These are phyloP conservation scores for Silurus lanzhouensis DNA, from an alignment of 2,797 vertebrate genomes.

Conservation along the genomic window DNA sequence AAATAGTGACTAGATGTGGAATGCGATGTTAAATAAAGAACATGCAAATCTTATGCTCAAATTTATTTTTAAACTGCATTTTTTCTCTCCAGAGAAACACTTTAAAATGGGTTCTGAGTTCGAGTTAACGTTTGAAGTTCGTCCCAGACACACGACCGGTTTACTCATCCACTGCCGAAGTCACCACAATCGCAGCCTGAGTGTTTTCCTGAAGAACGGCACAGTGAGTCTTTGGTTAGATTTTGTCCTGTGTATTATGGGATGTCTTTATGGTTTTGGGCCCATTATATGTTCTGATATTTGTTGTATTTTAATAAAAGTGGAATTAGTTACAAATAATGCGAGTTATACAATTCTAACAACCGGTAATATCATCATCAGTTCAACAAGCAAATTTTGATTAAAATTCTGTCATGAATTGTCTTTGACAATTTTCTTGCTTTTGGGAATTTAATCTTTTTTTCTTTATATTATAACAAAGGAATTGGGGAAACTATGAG, in stretches of 20 bases:
- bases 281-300: neutral
- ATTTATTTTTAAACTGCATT: neutral
- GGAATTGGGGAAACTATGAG: too few species aligned
- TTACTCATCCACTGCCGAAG: conserved; percentile 63
- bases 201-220: conserved; percentile 63
- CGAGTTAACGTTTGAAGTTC: conserved; percentile 63
- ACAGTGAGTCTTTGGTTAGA: conserved; percentile 55
- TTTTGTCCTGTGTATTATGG: neutral
- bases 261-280: neutral
- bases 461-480: neutral
- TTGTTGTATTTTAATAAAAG: neutral
- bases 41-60: too few species aligned
- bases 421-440: neutral
- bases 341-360: neutral
- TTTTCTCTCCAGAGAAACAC: conserved; percentile 58
- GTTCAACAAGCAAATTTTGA: neutral
- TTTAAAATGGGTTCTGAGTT: conserved; percentile 54
- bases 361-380: neutral
- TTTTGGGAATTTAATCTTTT: neutral
- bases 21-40: too few species aligned
- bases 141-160: conserved; percentile 60
- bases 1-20: too few species aligned
- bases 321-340: neutral
- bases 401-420: neutral
- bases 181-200: conserved; percentile 47